Conservation (phyloP, 2,113 vertebrate genomes). For the Pedetes capensis region DNA sequence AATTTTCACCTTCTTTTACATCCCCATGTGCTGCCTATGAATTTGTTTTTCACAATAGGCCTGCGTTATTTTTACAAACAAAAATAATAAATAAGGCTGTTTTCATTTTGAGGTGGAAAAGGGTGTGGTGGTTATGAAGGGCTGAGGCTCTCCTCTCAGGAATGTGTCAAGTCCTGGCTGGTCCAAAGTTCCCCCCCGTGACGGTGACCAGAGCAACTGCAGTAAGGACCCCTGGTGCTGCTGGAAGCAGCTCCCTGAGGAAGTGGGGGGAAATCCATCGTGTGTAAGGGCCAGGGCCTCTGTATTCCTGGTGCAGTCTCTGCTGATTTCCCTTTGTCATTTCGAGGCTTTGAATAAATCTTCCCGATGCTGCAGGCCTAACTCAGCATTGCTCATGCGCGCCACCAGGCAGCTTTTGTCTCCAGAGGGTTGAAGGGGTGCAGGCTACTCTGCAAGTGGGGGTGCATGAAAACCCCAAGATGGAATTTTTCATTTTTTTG, state of each 20-base stretch:
- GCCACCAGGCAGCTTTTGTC: neutral
- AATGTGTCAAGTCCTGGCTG: neutral
- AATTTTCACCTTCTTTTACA: neutral
- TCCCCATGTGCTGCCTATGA: neutral
- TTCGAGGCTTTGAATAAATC: neutral
- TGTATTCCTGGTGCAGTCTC: neutral
- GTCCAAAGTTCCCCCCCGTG: too few species aligned
- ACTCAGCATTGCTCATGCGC: neutral
- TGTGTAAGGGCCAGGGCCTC: neutral
- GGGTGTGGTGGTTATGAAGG: neutral
- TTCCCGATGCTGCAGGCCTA: neutral
- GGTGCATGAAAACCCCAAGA: neutral
- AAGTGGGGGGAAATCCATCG: neutral
- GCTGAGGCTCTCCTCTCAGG: neutral
- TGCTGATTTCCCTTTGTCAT: neutral
- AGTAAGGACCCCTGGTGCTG: neutral
- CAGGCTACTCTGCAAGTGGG: neutral
- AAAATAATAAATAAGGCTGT: neutral
- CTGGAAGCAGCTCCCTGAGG: neutral
- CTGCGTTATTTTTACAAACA: neutral
- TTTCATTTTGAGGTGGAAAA: slow-evolving; percentile 16
- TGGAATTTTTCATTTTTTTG: too few species aligned
- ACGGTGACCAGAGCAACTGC: neutral
- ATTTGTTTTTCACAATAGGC: neutral
- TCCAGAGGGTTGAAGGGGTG: neutral